A percentile compares a stretch with the other conserved stretches of the same genome.
Evolutionary conservation across 2,113 vertebrate genomes (phyloP).

Genomic region (Panurus biarmicus): DNA sequence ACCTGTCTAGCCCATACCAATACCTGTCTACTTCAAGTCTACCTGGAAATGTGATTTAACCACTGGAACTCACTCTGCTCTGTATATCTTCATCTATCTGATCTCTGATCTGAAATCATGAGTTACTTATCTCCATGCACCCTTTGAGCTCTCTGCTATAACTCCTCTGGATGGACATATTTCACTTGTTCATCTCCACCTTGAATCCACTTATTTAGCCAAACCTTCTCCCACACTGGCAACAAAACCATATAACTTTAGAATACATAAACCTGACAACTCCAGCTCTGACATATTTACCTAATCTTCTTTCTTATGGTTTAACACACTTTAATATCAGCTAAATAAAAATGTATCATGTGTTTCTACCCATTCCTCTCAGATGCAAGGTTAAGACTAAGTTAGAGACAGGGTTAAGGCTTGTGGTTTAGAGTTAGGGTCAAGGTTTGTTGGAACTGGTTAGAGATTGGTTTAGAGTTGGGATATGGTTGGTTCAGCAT

Average conservation of each 20-base stretch:
- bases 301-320: not conserved
- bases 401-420: not conserved
- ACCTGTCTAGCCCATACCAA: not conserved
- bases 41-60: not conserved
- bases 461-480: not conserved
- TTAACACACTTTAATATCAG: not conserved
- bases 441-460: not conserved
- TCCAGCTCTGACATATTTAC: not conserved
- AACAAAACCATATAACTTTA: not conserved
- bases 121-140: not conserved
- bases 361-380: not conserved
- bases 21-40: not conserved
- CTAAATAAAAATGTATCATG: not conserved
- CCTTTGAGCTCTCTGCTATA: not conserved
- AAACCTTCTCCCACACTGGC: not conserved
- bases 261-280: not conserved
- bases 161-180: not conserved
- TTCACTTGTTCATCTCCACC: not conserved
- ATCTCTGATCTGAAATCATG: not conserved
- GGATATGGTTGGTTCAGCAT: not conserved
- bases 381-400: not conserved
- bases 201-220: not conserved
- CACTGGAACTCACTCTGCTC: not conserved
- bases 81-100: not conserved
- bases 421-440: not conserved